phyloP scores from a whole-genome alignment of 2,888 invertebrate species.

The Diarsia rubi region DNA sequence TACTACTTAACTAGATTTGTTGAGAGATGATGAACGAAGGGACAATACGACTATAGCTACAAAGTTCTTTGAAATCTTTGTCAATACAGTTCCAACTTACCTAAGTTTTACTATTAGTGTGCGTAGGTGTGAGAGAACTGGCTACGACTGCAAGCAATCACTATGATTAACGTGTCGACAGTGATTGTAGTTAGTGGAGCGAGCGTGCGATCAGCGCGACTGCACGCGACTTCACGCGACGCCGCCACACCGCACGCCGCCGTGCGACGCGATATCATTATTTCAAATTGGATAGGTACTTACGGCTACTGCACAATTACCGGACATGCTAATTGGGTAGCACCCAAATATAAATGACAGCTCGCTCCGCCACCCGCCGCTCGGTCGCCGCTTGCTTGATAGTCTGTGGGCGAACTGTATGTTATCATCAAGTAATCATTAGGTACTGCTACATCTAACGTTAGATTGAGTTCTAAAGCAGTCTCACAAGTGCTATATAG shows the following conservation, averaged over 20 bases:
- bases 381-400: neutral
- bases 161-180: neutral
- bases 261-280: constrained; percentile 16
- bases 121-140: neutral
- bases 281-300: constrained; percentile 31
- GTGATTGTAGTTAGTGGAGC: neutral
- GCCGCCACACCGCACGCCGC: neutral
- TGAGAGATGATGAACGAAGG: neutral
- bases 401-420: no score
- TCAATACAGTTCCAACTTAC: neutral
- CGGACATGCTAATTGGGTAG: constrained; percentile 27
- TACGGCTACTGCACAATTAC: constrained; percentile 27
- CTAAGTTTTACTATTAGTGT: neutral
- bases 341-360: constrained; percentile 2
- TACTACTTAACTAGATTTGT: neutral
- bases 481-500: neutral
- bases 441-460: neutral
- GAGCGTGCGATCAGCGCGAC: neutral
- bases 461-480: neutral
- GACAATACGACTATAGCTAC: neutral
- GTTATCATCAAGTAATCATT: constrained; percentile 1
- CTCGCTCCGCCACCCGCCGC: neutral
- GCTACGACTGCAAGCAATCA: neutral
- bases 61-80: neutral
- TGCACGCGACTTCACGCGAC: neutral